A percentile compares a stretch with the other conserved stretches of the same genome.
phyloP scores from a whole-genome alignment of 2,797 vertebrate genomes.

The Pseudomugil tenellus region DNA sequence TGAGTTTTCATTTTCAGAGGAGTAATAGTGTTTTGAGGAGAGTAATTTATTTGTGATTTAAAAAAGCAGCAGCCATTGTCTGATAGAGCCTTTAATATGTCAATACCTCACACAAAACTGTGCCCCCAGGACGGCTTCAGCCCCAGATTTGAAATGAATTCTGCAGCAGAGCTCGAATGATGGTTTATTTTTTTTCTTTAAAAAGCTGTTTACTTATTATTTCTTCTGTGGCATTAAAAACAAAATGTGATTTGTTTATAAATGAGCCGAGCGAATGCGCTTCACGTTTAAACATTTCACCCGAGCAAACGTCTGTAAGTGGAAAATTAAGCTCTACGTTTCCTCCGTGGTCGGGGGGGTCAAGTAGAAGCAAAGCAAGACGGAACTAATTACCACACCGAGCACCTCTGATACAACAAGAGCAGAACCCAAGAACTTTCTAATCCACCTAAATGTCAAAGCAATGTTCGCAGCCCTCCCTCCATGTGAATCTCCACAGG shows the following conservation, averaged over 20 bases:
- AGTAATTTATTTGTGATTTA: constrained; percentile 75
- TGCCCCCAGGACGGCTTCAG: constrained; percentile 59
- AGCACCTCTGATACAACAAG: constrained; percentile 73
- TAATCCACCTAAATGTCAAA: constrained; percentile 82
- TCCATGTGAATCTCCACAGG: constrained; percentile 71
- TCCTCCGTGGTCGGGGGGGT: constrained; percentile 37
- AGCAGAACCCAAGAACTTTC: constrained; percentile 76
- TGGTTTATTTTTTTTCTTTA: constrained; percentile 45
- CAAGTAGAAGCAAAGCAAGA: constrained; percentile 54
- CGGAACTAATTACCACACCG: constrained; percentile 71
- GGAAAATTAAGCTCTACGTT: constrained; percentile 21
- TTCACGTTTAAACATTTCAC: constrained; percentile 32
- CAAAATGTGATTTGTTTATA: constrained; percentile 47
- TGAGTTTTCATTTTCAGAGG: constrained; percentile 75
- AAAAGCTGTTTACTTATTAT: constrained; percentile 23
- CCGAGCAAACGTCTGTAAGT: constrained; percentile 19
- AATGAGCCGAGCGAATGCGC: constrained; percentile 31
- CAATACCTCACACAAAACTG: constrained; percentile 62
- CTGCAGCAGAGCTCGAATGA: constrained; percentile 61
- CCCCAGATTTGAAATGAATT: constrained; percentile 59
- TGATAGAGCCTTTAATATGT: constrained; percentile 74
- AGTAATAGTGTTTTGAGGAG: constrained; percentile 77
- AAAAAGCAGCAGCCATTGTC: constrained; percentile 53
- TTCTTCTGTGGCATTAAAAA: constrained; percentile 21
- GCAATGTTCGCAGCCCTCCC: constrained; percentile 62